Conservation (phyloP, 1,140 invertebrate genomes). For the Nasonia giraulti region DNA sequence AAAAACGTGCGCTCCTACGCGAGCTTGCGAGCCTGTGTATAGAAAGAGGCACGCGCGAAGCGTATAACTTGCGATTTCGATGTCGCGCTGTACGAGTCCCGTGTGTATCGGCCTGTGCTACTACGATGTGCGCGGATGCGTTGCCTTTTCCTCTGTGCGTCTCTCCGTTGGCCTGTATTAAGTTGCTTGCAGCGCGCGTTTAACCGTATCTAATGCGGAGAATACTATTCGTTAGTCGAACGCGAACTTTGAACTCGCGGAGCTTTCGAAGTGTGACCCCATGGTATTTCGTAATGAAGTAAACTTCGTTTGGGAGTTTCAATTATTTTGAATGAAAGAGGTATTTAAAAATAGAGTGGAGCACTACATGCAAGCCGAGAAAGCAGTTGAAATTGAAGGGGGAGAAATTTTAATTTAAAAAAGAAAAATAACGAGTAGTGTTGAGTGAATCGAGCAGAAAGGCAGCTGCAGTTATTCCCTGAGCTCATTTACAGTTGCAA, state of each 20-base stretch:
- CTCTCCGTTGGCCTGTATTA: neutral
- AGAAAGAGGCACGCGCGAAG: neutral
- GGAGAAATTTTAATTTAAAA: neutral
- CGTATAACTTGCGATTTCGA: neutral
- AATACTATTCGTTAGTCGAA: neutral
- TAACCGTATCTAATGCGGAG: neutral
- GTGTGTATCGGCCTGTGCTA: neutral
- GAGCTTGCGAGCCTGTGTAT: neutral
- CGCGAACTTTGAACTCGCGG: too few relatives aligned
- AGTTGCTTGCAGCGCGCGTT: neutral
- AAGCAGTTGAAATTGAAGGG: too few relatives aligned
- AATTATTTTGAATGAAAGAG: too few relatives aligned
- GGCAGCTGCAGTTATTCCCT: slow-evolving; percentile 16
- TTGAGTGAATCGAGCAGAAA: neutral
- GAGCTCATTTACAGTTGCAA: slow-evolving; percentile 8
- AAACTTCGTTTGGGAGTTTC: too few relatives aligned
- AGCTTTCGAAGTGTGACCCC: too few relatives aligned
- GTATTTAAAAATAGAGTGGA: too few relatives aligned
- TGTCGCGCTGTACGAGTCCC: neutral
- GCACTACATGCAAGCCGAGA: too few relatives aligned
- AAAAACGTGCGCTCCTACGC: neutral
- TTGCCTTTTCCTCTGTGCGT: too few relatives aligned
- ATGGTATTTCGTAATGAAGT: too few relatives aligned
- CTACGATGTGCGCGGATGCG: too few relatives aligned
- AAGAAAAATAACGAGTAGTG: neutral